These are phyloP conservation scores for Hylaeus anthracinus DNA, from an alignment of 1,140 invertebrate species.

Conservation along the genomic window DNA sequence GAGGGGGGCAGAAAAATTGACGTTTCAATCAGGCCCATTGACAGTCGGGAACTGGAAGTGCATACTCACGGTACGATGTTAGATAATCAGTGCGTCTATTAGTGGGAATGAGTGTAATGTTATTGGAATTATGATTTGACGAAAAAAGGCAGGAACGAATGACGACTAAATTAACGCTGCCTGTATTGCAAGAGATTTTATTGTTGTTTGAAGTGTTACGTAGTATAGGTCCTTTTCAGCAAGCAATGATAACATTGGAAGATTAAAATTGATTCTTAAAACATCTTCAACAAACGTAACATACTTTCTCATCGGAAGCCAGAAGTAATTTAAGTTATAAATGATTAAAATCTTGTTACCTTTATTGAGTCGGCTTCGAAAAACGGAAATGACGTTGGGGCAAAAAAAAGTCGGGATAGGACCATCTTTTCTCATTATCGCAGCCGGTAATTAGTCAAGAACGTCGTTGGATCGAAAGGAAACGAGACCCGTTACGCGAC, in stretches of 20 bases:
- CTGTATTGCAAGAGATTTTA: too few species aligned
- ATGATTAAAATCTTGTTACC: not conserved
- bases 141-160: too few species aligned
- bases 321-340: too few species aligned
- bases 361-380: not conserved
- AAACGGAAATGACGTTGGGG: not conserved
- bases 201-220: too few species aligned
- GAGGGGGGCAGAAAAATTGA: not conserved
- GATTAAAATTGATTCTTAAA: too few species aligned
- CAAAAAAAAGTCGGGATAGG: not conserved
- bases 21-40: not conserved
- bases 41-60: too few species aligned
- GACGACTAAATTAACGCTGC: too few species aligned
- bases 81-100: too few species aligned
- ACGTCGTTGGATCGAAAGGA: not conserved
- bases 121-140: too few species aligned
- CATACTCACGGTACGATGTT: not conserved
- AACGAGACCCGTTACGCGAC: not conserved
- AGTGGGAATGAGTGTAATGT: too few species aligned
- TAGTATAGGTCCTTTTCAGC: too few species aligned
- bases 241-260: too few species aligned
- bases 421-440: conserved; percentile 10
- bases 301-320: not conserved
- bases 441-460: conserved; percentile 31
- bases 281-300: not conserved